Base-by-base conservation (phyloP, 92 coral and sea anemone species). In the Porites cylindrica region DNA sequence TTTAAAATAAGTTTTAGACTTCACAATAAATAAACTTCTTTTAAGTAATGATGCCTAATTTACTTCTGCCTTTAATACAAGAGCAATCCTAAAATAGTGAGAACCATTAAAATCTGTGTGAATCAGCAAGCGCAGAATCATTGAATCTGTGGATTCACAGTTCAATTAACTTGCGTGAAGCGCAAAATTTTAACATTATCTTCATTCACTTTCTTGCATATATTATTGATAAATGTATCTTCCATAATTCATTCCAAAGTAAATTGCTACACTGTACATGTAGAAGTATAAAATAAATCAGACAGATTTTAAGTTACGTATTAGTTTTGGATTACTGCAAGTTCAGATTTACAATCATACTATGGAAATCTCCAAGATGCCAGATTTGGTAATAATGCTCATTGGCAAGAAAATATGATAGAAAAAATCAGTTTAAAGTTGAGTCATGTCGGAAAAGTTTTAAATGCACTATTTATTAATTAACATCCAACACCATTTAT, bases 401-500 rank as follows among this genome's bases (percentile, higher is more conserved):
- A 4, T 38, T 38, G 47, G 47, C 47, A 38, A 38, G 6, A 38
- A 38, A 18, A 17, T 17, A 62, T 8, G 43, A 8, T 16, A 43
- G 14, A 53, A 51, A 74, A 38, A 38, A 38, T 38, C 47, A 38
- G 47, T 38, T 38, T 38, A 38, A 38, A 4, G 47, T 38, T 38
- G 47, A 38, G 47, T 38, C 47, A 38, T 38, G 47, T 38, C 52
- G 29, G 24, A 50, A 11, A 47, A 53, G 54, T 66, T 23, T 68
- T 68, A 20, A 70, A 47, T 47, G 12, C 43, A 75, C 72, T 18
- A n/a, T 17, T 54, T 7, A 7, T 24, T n/a, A 65, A 59, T 90
- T 76, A 91, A 89, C 92, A 94, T 32, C 91, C 93, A 78, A 95
- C 90, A 56, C 97, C 98, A 79, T 85, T 82, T 32, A 95, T 84